phyloP scores from a whole-genome alignment of 2,888 invertebrate species.

The Allophyes oxyacanthae region DNA sequence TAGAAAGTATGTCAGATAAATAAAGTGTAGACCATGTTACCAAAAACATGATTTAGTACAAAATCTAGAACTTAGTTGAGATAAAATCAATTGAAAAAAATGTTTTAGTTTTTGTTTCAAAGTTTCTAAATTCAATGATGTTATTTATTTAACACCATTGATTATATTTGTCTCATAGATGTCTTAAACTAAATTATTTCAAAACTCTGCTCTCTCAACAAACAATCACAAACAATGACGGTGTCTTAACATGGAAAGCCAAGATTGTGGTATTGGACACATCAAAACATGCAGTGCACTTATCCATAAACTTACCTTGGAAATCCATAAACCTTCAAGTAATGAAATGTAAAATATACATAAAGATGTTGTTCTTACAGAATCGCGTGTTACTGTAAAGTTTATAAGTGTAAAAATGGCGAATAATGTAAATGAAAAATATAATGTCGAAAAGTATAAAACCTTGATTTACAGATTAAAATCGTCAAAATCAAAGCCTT shows the following conservation, averaged over 20 bases:
- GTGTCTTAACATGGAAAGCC: slow-evolving; percentile 52
- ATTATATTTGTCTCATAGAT: not conserved
- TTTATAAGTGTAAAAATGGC: slow-evolving; percentile 30
- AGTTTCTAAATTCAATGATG: no score
- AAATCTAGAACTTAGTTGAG: no score
- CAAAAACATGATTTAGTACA: no score
- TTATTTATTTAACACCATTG: no score
- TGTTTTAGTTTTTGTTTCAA: not conserved
- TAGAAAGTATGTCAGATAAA: no score
- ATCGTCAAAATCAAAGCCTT: slow-evolving; percentile 10
- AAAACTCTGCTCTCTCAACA: slow-evolving; percentile 19
- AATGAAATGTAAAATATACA: slow-evolving; percentile 41
- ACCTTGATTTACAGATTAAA: not conserved
- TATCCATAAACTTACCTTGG: slow-evolving; percentile 55
- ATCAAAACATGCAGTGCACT: slow-evolving; percentile 66
- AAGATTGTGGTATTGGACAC: slow-evolving; percentile 45
- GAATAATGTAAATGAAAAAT: slow-evolving; percentile 16
- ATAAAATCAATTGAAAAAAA: no score
- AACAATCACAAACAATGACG: slow-evolving; percentile 33
- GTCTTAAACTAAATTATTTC: slow-evolving; percentile 24
- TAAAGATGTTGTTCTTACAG: slow-evolving; percentile 25
- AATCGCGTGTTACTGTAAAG: slow-evolving; percentile 43
- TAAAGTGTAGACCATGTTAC: no score
- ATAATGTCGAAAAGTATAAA: slow-evolving; percentile 3
- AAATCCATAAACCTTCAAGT: slow-evolving; percentile 43